Percentiles rank a stretch among this genome's conserved stretches.
These are phyloP conservation scores for Epiblema foenella DNA, from an alignment of 2,888 invertebrate species.

Conservation along the genomic window DNA sequence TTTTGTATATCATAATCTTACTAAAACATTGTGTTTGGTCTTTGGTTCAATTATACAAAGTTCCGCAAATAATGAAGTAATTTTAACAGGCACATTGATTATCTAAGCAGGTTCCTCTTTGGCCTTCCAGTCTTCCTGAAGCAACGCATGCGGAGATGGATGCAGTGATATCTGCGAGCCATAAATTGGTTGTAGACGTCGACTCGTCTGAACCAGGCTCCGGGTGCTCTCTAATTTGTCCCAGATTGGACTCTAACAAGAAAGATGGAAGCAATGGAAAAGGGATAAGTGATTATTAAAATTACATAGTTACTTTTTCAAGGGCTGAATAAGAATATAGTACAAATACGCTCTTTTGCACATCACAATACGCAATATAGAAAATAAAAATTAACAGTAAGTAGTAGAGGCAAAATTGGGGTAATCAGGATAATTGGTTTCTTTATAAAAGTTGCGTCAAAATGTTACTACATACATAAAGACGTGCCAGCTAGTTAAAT, in stretches of 20 bases:
- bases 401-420: not conserved
- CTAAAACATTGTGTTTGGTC: too few species aligned
- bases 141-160: slow-evolving; percentile 20
- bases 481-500: not conserved
- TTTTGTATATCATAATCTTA: too few species aligned
- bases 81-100: not conserved
- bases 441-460: not conserved
- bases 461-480: not conserved
- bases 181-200: slow-evolving; percentile 32
- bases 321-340: not conserved
- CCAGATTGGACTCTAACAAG: slow-evolving; percentile 1
- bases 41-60: too few species aligned
- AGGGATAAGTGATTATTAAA: not conserved
- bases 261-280: slow-evolving; percentile 1
- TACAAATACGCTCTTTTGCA: not conserved
- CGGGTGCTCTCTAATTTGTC: slow-evolving; percentile 23
- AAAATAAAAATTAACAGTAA: not conserved
- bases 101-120: slow-evolving; percentile 18
- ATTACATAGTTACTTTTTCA: not conserved
- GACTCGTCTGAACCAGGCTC: slow-evolving; percentile 26
- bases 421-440: not conserved
- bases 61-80: not conserved
- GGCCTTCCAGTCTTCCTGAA: slow-evolving; percentile 17
- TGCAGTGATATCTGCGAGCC: slow-evolving; percentile 21
- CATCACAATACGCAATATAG: not conserved